Evolutionary conservation across 2,888 invertebrate genomes (phyloP), one percentile per base, ranked within the genome.

Genomic region (Phyllotreta striolata): DNA sequence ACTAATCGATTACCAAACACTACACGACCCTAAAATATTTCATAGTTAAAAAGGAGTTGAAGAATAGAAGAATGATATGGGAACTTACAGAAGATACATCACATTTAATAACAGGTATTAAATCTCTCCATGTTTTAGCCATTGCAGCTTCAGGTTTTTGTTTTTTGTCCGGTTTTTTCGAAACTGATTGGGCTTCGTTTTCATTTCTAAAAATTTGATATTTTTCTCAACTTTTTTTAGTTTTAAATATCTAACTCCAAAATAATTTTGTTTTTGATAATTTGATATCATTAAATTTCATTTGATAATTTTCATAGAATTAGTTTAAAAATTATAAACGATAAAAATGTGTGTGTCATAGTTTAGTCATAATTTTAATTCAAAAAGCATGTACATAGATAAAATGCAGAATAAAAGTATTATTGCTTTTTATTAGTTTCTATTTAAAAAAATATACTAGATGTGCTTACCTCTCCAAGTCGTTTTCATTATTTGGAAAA

Each of bases 1-100:
- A 98, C 90, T 67, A 96, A 84, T 66, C 94, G 89, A 83, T 98
- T 99, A 38, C 98, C 98, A 81, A 97, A 96, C 4, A 98, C 95
- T 68, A 97, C 85, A 67, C 96, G 89, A 52, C 96, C 96, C 89
- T 90, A 77, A 38, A 82, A 81, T n/a, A 68, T 24, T 24, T 4
- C 24, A 24, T 4, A 69, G 55, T 65, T 24, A 54, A 67, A 43
- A 55, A 41, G 8, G 0, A 37, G 46, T n/a, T n/a, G n/a, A n/a
- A n/a, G 52, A 39, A 55, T 47, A n/a, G 38, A 35, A 0, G 37
- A 47, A 58, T 63, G 10, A 37, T 55, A 24, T 43, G 7, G 55
- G 14, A 38, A 83, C 86, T 84, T 80, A 89, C 89, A 38, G 93
- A 91, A 72, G 92, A 92, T 55, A 98, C 89, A 79, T 98, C 97